A percentile compares a stretch with the other conserved stretches of the same genome.
phyloP scores from a whole-genome alignment of 2,888 invertebrate genomes.

The Drosophila dives region DNA sequence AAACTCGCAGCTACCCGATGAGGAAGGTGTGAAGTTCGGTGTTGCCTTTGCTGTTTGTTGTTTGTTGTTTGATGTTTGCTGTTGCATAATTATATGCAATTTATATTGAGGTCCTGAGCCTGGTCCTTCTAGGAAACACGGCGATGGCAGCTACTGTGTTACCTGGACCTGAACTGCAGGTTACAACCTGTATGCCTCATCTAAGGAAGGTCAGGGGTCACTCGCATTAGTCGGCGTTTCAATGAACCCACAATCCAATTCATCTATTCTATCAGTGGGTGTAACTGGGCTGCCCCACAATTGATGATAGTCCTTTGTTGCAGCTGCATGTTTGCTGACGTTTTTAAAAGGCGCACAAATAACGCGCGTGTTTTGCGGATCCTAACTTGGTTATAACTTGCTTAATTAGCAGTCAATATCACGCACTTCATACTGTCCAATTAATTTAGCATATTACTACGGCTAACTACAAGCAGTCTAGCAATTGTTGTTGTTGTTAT shows the following conservation, averaged over 20 bases:
- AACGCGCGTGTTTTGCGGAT: conserved; percentile 55
- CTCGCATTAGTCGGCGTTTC: conserved; percentile 2
- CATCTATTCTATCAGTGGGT: conserved; percentile 27
- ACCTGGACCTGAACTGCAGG: conserved; percentile 33
- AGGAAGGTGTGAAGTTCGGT: conserved; percentile 63
- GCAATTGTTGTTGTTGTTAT: conserved; percentile 29
- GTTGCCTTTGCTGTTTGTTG: conserved; percentile 24
- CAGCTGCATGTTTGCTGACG: conserved; percentile 10
- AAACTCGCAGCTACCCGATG: conserved; percentile 12
- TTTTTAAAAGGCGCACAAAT: conserved; percentile 38
- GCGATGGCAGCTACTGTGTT: conserved; percentile 63
- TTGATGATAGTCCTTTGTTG: conserved; percentile 19
- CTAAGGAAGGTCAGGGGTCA: conserved; percentile 28
- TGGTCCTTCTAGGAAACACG: conserved; percentile 62
- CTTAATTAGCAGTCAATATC: conserved; percentile 83
- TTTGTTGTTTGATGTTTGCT: conserved; percentile 16
- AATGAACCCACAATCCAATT: conserved; percentile 27
- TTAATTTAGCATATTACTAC: conserved; percentile 81
- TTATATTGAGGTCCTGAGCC: conserved; percentile 40
- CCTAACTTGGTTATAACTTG: conserved; percentile 70
- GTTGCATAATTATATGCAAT: conserved; percentile 78
- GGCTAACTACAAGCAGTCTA: conserved; percentile 59
- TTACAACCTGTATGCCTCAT: conserved; percentile 13
- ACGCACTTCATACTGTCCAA: conserved; percentile 80
- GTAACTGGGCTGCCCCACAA: conserved; percentile 29